Conservation (phyloP, 2,797 vertebrate species). For the Neosilurus hyrtlii region DNA sequence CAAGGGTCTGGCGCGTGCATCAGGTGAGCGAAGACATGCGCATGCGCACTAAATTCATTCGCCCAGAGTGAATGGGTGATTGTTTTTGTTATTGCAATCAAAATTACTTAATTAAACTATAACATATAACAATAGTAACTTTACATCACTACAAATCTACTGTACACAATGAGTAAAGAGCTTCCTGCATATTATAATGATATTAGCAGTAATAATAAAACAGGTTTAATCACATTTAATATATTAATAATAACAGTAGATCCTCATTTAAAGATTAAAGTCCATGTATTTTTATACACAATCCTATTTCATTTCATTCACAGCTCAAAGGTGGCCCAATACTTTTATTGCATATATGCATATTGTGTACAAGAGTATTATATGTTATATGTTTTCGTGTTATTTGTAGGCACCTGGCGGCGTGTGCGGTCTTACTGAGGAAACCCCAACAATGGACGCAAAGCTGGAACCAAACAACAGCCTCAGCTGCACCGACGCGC, state of each 20-base stretch:
- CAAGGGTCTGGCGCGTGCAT: neutral
- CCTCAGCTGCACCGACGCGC: constrained; percentile 67
- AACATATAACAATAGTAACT: neutral
- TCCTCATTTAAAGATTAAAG: neutral
- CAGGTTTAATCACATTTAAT: neutral
- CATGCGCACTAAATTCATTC: neutral
- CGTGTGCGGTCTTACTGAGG: constrained; percentile 73
- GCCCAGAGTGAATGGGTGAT: neutral
- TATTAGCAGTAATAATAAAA: neutral
- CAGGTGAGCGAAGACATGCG: neutral
- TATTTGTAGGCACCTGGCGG: constrained; percentile 72
- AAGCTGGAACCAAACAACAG: constrained; percentile 63
- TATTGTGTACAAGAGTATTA: neutral
- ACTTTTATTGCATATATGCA: too few species aligned
- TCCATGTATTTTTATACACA: neutral
- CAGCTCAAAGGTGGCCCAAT: neutral
- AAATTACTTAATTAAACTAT: neutral
- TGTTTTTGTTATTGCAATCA: neutral
- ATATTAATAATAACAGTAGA: neutral
- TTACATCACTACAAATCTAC: neutral
- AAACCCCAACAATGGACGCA: constrained; percentile 68
- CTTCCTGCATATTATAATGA: neutral
- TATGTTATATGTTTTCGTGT: constrained; percentile 3
- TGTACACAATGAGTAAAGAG: neutral
- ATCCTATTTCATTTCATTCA: neutral